phyloP scores from a whole-genome alignment of 2,797 vertebrate species.

The Chloroceryle amazona region DNA sequence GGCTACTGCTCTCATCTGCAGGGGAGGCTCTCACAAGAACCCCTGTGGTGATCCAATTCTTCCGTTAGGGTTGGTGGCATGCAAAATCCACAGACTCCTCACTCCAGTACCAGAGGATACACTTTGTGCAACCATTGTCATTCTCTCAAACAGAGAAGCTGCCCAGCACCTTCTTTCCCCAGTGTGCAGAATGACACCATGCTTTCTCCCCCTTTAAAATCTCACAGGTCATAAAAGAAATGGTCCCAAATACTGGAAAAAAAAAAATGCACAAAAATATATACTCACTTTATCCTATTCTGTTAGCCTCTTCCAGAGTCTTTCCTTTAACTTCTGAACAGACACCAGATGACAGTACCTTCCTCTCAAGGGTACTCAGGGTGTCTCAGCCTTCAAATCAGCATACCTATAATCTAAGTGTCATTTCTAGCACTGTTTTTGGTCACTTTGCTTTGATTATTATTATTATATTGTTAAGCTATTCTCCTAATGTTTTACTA shows the following conservation, averaged over 20 bases:
- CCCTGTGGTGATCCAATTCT: background rate
- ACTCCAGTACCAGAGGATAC: background rate
- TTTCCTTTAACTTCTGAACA: background rate
- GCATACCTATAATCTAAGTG: background rate
- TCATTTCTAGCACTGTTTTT: background rate
- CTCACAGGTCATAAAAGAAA: background rate
- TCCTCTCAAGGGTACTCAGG: background rate
- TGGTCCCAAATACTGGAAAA: background rate
- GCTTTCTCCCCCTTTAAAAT: background rate
- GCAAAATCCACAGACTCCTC: background rate
- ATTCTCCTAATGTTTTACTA: background rate
- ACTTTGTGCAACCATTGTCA: fast-evolving
- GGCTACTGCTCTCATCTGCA: background rate
- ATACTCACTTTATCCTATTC: background rate
- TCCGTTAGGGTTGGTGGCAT: background rate
- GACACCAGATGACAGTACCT: fast-evolving
- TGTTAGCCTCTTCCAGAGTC: background rate
- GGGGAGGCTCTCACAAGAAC: background rate
- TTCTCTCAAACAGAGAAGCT: background rate
- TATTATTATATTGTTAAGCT: background rate
- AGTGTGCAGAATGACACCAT: background rate
- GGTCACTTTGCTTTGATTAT: background rate
- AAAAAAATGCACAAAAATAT: background rate
- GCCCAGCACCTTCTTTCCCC: background rate
- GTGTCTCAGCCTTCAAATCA: background rate